phyloP scores from a whole-genome alignment of 2,888 invertebrate genomes.

The Noctua janthe region DNA sequence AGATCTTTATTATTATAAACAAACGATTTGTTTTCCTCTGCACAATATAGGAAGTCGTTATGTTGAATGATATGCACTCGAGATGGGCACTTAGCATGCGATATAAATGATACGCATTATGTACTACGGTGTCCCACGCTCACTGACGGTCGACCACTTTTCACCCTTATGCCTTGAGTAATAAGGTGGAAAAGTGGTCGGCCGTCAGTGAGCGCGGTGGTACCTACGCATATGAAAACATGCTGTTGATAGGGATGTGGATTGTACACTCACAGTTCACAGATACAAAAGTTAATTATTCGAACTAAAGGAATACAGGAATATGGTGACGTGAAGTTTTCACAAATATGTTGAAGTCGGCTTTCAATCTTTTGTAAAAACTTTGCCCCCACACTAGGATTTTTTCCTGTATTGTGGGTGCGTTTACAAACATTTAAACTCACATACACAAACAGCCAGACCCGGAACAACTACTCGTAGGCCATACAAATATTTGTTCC shows the following conservation, averaged over 20 bases:
- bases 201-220: no score
- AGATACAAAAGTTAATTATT: background rate
- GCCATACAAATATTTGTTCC: no score
- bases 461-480: no score
- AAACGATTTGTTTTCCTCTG: conserved; percentile 5
- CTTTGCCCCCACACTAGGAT: no score
- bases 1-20: background rate
- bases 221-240: background rate
- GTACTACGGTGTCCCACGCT: no score
- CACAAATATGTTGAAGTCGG: background rate
- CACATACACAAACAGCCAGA: no score
- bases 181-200: no score
- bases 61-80: conserved; percentile 4
- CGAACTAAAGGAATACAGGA: background rate
- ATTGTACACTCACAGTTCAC: background rate
- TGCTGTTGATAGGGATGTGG: background rate
- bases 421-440: no score
- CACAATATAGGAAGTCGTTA: conserved; percentile 27
- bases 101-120: background rate
- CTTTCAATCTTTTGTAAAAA: no score
- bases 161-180: no score
- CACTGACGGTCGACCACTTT: no score
- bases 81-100: conserved; percentile 2
- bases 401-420: no score
- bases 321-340: background rate